Evolutionary conservation across 1,140 invertebrate genomes (phyloP), one percentile per base, ranked within the genome.

Genomic region (Hyles vespertilio): DNA sequence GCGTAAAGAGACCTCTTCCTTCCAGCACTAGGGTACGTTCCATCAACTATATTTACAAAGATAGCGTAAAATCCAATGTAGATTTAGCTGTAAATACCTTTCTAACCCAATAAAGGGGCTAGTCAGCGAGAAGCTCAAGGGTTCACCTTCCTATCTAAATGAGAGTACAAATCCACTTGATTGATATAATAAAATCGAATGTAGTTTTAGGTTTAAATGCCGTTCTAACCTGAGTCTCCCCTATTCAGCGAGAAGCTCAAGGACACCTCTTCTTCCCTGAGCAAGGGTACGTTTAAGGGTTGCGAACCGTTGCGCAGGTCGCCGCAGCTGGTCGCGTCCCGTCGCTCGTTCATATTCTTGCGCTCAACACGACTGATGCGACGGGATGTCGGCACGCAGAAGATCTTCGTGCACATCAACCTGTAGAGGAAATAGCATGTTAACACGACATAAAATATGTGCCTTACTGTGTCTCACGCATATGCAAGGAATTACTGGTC

Each of bases 391-490:
- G 90, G 89, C 52, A 90, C 89, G 40, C 90, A 90, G 74, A 93
- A 94, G 47, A 96, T 92, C 90, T 95, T 94, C 12, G 94, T 94
- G 66, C 94, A 93, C 91, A 96, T 93, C 56, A 90, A 76, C 73
- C 89, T 90, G 56, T 5, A 56, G 43, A 46, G 12, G 63, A 50
- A 59, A 40, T 40, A 8, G 36, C 22, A 22, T 40, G 2, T 5
- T 40, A 40, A 40, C 4, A 40, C 22, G 22, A 22, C 22, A 22
- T 22, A 22, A 2, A 22, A 22, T 22, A 22, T 22, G 22, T 22
- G 22, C 22, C 22, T 22, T 22, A 22, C 0, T 22, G 2, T 22
- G 22, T 22, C 22, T 22, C 22, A 22, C 22, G 22, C 2, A 22
- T 22, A 22, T 22, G 22, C 22, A 22, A 22, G 22, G 22, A 22